These are phyloP conservation scores for Drosophila setifemur DNA, from an alignment of 1,140 invertebrate genomes.

Conservation along the genomic window DNA sequence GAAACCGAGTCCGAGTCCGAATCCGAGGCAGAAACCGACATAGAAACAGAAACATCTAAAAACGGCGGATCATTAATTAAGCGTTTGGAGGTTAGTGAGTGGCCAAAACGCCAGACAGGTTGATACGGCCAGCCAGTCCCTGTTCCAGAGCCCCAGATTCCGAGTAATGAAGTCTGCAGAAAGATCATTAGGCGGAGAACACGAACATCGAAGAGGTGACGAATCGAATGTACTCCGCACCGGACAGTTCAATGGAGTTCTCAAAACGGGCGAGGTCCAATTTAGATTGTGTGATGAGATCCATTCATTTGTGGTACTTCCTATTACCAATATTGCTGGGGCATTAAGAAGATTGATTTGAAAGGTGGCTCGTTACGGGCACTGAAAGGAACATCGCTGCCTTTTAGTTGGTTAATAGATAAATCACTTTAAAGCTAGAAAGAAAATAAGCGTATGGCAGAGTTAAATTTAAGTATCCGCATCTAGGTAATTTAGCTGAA, in stretches of 20 bases:
- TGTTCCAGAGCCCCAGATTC: constrained; percentile 32
- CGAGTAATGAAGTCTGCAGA: constrained; percentile 27
- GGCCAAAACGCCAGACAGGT: constrained; percentile 54
- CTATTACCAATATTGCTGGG: neutral
- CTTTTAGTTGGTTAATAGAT: too few relatives aligned
- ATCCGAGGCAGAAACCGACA: too few relatives aligned
- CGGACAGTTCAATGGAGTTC: constrained; percentile 41
- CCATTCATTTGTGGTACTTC: constrained; percentile 18
- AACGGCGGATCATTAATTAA: constrained; percentile 65
- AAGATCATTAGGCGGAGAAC: constrained; percentile 56
- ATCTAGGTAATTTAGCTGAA: too few relatives aligned
- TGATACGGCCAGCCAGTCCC: constrained; percentile 38
- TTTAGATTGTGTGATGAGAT: constrained; percentile 30
- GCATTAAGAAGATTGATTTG: neutral
- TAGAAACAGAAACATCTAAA: constrained; percentile 20
- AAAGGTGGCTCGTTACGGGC: neutral
- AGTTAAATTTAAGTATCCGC: too few relatives aligned
- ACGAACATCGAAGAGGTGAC: constrained; percentile 36
- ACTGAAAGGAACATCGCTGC: too few relatives aligned
- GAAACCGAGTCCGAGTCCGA: too few relatives aligned
- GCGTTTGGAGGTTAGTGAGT: constrained; percentile 74
- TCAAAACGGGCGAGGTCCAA: constrained; percentile 32
- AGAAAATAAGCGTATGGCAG: too few relatives aligned
- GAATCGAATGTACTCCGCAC: constrained; percentile 44
- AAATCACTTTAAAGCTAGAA: too few relatives aligned